These are phyloP conservation scores for Xiphorhynchus elegans DNA, from an alignment of 2,113 vertebrate genomes.

Conservation along the genomic window DNA sequence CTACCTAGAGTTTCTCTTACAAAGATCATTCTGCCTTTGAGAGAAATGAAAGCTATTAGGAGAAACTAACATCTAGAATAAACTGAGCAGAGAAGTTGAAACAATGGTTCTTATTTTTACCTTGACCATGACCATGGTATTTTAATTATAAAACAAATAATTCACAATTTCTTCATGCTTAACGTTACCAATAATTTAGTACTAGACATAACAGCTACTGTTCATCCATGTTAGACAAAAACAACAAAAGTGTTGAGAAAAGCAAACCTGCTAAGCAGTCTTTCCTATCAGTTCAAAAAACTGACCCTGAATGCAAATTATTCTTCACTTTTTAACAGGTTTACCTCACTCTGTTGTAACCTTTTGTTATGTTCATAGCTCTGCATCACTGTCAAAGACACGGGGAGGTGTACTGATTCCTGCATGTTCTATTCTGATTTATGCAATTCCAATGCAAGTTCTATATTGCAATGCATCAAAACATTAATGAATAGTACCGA, in stretches of 20 bases:
- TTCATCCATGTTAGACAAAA: not conserved
- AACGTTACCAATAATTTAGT: not conserved
- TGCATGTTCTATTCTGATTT: not conserved
- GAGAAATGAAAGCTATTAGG: not conserved
- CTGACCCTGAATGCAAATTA: not conserved
- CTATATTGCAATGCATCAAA: not conserved
- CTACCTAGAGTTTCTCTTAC: not conserved
- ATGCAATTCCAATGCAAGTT: not conserved
- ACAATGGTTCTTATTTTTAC: not conserved
- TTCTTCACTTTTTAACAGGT: not conserved
- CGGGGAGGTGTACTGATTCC: not conserved
- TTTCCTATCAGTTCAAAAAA: not conserved
- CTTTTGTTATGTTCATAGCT: not conserved
- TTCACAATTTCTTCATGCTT: not conserved
- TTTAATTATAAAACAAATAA: not conserved
- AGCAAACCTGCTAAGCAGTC: not conserved
- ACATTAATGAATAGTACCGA: not conserved
- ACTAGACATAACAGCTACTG: not conserved
- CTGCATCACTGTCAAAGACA: not conserved
- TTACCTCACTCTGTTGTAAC: not conserved
- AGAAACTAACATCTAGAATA: not conserved
- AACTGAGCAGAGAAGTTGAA: not conserved
- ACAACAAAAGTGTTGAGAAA: not conserved
- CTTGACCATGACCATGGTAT: not conserved
- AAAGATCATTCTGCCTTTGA: not conserved